A percentile compares a stretch with the other conserved stretches of the same genome.
Evolutionary conservation across 2,888 invertebrate genomes (phyloP).

Genomic region (Ormyrus nitidulus): DNA sequence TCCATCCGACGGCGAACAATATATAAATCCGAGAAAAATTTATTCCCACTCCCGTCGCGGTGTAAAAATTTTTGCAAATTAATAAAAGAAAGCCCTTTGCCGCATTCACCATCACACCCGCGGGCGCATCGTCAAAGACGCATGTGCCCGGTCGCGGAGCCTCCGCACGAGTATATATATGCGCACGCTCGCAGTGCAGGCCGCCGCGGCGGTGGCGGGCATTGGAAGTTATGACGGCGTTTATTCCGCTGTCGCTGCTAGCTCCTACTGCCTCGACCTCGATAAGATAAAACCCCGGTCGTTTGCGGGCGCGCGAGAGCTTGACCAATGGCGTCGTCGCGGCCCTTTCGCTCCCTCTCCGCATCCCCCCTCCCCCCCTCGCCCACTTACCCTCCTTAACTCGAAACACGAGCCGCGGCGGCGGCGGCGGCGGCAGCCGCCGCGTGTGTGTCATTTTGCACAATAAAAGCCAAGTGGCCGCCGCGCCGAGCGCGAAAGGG

Average conservation of each 20-base stretch:
- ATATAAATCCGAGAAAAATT: too few species aligned
- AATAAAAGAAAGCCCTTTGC: too few species aligned
- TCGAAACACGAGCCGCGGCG: constrained; percentile 11
- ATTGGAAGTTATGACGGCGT: constrained; percentile 49
- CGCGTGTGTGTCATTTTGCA: constrained; percentile 19
- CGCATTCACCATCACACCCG: neutral
- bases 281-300: constrained; percentile 49
- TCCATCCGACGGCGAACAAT: too few species aligned
- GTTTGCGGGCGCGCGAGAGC: constrained; percentile 13
- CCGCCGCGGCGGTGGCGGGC: neutral
- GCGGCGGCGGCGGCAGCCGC: neutral
- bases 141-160: neutral
- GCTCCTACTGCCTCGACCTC: constrained; percentile 22
- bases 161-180: neutral
- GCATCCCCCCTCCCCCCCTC: too few species aligned
- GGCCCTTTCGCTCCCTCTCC: neutral
- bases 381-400: neutral
- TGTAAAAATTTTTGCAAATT: too few species aligned
- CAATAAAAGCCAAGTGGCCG: constrained; percentile 34
- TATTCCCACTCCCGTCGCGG: too few species aligned
- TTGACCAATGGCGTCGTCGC: constrained; percentile 44
- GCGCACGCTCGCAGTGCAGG: neutral
- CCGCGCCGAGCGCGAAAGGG: too few species aligned
- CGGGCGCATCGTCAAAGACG: neutral
- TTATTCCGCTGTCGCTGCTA: constrained; percentile 1